Evolutionary conservation across 1,140 invertebrate genomes (phyloP).

Genomic region (Protaetia brevitarsis): DNA sequence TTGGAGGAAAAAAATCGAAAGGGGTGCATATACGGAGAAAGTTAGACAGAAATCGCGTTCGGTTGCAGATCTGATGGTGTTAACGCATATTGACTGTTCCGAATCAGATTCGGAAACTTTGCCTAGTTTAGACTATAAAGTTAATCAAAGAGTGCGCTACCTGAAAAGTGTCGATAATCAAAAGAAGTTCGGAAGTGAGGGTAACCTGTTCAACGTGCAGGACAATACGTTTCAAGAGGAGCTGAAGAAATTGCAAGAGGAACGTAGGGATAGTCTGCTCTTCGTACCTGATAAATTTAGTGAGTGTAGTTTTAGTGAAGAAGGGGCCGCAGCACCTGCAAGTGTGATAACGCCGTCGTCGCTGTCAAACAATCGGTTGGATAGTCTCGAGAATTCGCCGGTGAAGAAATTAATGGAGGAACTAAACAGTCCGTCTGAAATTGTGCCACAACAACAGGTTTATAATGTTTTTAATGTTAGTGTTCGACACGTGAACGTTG

Average conservation of each 20-base stretch:
- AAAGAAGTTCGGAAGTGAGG: slow-evolving; percentile 54
- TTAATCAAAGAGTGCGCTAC: slow-evolving; percentile 35
- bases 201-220: slow-evolving; percentile 54
- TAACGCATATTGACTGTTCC: slow-evolving; percentile 66
- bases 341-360: background rate
- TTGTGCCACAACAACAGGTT: slow-evolving; percentile 44
- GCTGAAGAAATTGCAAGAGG: slow-evolving; percentile 53
- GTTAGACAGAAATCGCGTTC: slow-evolving; percentile 70
- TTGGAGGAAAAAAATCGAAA: slow-evolving; percentile 61
- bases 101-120: slow-evolving; percentile 60
- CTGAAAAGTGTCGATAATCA: slow-evolving; percentile 41
- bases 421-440: slow-evolving; percentile 40
- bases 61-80: slow-evolving; percentile 70
- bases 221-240: slow-evolving; percentile 56
- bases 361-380: slow-evolving; percentile 15
- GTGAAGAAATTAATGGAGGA: slow-evolving; percentile 30
- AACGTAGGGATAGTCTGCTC: slow-evolving; percentile 46
- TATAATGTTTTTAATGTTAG: slow-evolving; percentile 47
- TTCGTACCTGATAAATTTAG: slow-evolving; percentile 47
- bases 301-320: slow-evolving; percentile 28
- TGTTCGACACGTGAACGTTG: slow-evolving; percentile 30
- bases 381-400: slow-evolving; percentile 27
- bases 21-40: slow-evolving; percentile 65
- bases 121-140: slow-evolving; percentile 44
- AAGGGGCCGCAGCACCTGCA: background rate